Evolutionary conservation across 2,113 vertebrate genomes (phyloP).

Genomic region (rabbit (Oryctolagus cuniculus)): mOryCun1.1 NC_091443.1:38981501-38982000

Average conservation of each 20-base stretch:
- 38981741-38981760: background rate
- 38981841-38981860: background rate
- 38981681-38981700: background rate
- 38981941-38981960: background rate
- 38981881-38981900: background rate
- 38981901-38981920: background rate
- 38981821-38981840: background rate
- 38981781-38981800: background rate
- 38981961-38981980: background rate
- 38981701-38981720: background rate
- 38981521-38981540: conserved; percentile 60
- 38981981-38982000: background rate
- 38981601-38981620: conserved; percentile 43
- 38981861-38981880: background rate
- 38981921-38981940: conserved; percentile 27
- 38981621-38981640: conserved; percentile 11
- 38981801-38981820: background rate
- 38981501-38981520: conserved; percentile 76
- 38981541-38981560: conserved; percentile 63
- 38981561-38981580: conserved; percentile 65
- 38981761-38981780: conserved; percentile 28
- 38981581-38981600: conserved; percentile 53
- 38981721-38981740: background rate
- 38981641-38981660: background rate
- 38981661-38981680: background rate